Conservation (phyloP, 2,797 vertebrate genomes). For the Salmo trutta region DNA sequence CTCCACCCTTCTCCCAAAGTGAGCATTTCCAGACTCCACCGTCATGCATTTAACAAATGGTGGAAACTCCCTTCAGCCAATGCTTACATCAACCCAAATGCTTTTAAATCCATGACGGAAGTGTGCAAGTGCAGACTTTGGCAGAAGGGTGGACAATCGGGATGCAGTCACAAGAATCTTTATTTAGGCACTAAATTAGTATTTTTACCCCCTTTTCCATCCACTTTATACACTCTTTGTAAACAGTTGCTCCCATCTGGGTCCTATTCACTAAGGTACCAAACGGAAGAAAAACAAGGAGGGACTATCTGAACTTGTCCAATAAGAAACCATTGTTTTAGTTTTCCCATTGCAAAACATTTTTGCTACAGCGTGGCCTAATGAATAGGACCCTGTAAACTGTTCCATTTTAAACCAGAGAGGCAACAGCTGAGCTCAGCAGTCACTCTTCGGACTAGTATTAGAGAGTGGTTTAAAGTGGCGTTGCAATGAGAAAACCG, state of each 20-base stretch:
- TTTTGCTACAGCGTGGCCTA: neutral
- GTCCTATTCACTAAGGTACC: no score
- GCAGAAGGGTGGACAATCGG: neutral
- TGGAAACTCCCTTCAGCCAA: no score
- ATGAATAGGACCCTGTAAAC: neutral
- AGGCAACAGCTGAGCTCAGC: constrained; percentile 15
- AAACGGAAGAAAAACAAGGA: no score
- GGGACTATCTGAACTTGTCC: no score
- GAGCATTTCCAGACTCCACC: no score
- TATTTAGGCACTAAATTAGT: constrained; percentile 38
- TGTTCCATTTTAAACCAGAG: constrained; percentile 26
- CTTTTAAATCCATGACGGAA: no score
- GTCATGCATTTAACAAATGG: no score
- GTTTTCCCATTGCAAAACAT: no score
- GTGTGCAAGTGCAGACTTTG: no score
- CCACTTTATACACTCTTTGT: neutral
- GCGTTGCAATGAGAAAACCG: constrained; percentile 7
- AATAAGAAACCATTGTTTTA: no score
- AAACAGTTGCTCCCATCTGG: neutral
- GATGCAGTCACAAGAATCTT: constrained; percentile 40
- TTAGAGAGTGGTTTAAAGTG: constrained; percentile 7
- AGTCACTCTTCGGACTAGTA: constrained; percentile 14
- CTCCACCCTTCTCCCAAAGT: no score
- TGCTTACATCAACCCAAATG: no score
- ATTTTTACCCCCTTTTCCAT: neutral